Percentiles rank a stretch among this genome's conserved stretches.
These are phyloP conservation scores for Macaria notata DNA, from an alignment of 2,888 invertebrate genomes.

Conservation along the genomic window DNA sequence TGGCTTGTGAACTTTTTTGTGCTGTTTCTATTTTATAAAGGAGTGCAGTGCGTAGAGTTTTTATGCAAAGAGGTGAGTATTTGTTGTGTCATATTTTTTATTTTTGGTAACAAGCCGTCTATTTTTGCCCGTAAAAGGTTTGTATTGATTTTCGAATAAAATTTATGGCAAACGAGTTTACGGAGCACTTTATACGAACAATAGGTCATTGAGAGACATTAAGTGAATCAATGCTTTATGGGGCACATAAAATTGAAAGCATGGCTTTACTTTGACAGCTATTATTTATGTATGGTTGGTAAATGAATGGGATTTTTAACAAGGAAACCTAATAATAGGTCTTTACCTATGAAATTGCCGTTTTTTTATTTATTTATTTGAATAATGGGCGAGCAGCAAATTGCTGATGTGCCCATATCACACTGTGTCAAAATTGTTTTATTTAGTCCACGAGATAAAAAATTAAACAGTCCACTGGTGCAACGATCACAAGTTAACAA, in stretches of 20 bases:
- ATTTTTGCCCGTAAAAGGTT: slow-evolving; percentile 30
- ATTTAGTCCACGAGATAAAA: too few species aligned
- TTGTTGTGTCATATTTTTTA: neutral
- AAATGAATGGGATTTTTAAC: too few species aligned
- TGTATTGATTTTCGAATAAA: slow-evolving; percentile 42
- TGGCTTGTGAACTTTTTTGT: slow-evolving; percentile 29
- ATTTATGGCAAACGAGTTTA: slow-evolving; percentile 44
- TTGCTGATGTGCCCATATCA: too few species aligned
- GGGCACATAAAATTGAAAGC: slow-evolving; percentile 24
- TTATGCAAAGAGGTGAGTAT: slow-evolving; percentile 7
- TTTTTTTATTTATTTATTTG: too few species aligned
- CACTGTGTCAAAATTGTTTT: too few species aligned
- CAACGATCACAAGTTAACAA: too few species aligned
- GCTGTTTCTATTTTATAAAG: slow-evolving; percentile 1
- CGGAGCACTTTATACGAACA: slow-evolving; percentile 45
- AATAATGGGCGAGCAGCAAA: too few species aligned
- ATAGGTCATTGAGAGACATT: slow-evolving; percentile 44
- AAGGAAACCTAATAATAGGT: too few species aligned
- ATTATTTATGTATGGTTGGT: neutral
- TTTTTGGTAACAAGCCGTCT: slow-evolving; percentile 17
- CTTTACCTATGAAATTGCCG: too few species aligned
- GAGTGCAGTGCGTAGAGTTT: slow-evolving; percentile 12
- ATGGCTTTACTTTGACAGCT: slow-evolving; percentile 5
- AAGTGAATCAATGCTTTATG: slow-evolving; percentile 36
- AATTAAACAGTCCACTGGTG: too few species aligned